Evolutionary conservation across 2,888 invertebrate genomes (phyloP), one percentile per base, ranked within the genome.

Genomic region (Masnerella sp.): DNA sequence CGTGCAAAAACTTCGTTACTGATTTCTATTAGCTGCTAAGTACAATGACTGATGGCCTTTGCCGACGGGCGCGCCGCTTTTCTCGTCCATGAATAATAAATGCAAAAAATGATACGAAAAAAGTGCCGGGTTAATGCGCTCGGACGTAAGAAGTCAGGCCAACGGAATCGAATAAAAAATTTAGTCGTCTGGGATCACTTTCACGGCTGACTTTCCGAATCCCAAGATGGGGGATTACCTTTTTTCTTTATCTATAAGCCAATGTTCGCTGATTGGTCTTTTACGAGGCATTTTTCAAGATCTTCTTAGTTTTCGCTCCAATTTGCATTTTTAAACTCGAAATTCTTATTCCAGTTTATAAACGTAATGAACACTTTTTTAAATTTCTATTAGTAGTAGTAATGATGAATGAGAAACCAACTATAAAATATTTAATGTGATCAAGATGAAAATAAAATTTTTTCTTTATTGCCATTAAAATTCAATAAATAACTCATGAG

Each of bases 191-290:
- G 20, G 9, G 15, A 43, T 49, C 40, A 20, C 34, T 61, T 40
- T 61, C 40, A 36, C 40, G 9, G 25, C 40, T 30, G 25, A 61
- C 14, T 61, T 49, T 17, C 28, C 30, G 8, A 47, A 47, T 34
- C 32, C 25, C 25, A 9, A 11, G 14, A 36, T 28, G 7, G 32
- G 15, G 17, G 38, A 51, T 36, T 30, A 11, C 45, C 32, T 62
- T 51, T 62, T 45, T 56, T 43, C 14, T n/a, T 51, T 62, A 43
- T 43, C 45, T 52, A 45, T 45, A 28, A 54, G 51, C 43, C 42
- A 43, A 52, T 62, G 22, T 12, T 25, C 34, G n/a, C 17, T 43
- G 42, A 51, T 62, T 62, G 61, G 49, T 45, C 43, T 11, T 25
- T 43, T 15, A 17, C 43, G 36, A 36, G 20, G 17, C 25, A 25